Evolutionary conservation across 2,888 invertebrate species (phyloP).

Genomic region (Caenorhabditis sulstoni): DNA sequence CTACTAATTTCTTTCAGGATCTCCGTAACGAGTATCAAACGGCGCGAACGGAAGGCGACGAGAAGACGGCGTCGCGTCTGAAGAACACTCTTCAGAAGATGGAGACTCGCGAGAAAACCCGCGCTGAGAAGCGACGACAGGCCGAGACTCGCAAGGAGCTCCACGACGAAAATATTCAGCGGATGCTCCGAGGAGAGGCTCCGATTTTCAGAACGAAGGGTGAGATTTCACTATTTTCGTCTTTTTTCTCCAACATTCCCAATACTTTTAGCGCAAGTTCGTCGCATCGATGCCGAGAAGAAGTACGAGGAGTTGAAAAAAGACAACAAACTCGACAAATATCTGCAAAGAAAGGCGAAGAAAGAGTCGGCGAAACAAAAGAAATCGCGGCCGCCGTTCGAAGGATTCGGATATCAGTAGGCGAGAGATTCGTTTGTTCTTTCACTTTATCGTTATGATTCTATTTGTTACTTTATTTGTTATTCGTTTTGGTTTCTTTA

Average conservation of each 20-base stretch:
- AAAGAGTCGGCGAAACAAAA: slow-evolving; percentile 62
- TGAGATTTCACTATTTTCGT: slow-evolving; percentile 28
- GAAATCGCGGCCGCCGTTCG: slow-evolving; percentile 50
- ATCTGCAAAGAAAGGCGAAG: slow-evolving; percentile 66
- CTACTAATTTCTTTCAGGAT: slow-evolving; percentile 34
- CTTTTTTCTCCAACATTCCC: slow-evolving; percentile 1
- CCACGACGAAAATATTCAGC: slow-evolving; percentile 72
- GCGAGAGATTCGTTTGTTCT: background rate
- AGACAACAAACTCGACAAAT: slow-evolving; percentile 66
- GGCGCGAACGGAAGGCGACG: slow-evolving; percentile 37
- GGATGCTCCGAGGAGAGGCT: slow-evolving; percentile 74
- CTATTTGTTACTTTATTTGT: slow-evolving; percentile 7
- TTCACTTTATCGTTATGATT: slow-evolving; percentile 2
- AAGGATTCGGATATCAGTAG: slow-evolving; percentile 48
- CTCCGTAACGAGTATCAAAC: slow-evolving; percentile 40
- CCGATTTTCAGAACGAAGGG: slow-evolving; percentile 69
- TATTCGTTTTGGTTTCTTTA: background rate
- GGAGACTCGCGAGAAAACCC: slow-evolving; percentile 55
- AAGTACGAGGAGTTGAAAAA: slow-evolving; percentile 70
- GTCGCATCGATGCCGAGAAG: slow-evolving; percentile 67
- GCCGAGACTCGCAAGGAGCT: slow-evolving; percentile 69
- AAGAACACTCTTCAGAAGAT: slow-evolving; percentile 59
- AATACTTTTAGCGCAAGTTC: slow-evolving; percentile 61
- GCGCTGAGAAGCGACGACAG: slow-evolving; percentile 67
- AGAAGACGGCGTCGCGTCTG: slow-evolving; percentile 32